Base-by-base conservation (phyloP, 1,140 invertebrate species). In the Drosophila bipectinata region DNA sequence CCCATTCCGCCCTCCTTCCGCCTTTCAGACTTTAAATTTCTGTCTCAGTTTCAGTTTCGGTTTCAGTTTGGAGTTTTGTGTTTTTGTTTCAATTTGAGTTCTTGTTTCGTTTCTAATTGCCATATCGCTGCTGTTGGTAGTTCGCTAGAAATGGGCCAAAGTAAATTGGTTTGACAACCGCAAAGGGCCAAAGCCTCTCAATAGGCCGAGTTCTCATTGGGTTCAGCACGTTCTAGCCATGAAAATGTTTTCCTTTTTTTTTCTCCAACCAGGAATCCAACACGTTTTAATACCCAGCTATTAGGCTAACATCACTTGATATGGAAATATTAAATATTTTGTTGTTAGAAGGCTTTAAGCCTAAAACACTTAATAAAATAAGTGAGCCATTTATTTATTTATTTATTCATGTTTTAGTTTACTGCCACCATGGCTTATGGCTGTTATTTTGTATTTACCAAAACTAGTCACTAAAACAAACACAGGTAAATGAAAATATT, bases 141-240 rank as follows among this genome's bases (percentile, higher is more conserved):
- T 32, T 56, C 63, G 58, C 47, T 57, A 39, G 39, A 44, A 55
- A 24, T 47, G 71, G 57, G 41, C 14, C 51, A 32, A 56, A 47
- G 68, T 79, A 80, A 80, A 80, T 82, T 80, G 78, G 78, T 82
- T 72, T 80, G 78, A 74, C 52, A 74, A 64, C 72, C 60, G 58
- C 60, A 64, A 56, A 32, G 58, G 59, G 51, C 37, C 34, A n/a
- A 37, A 39, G 21, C 28, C 44, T 45, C 41, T 34, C 48, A 32
- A 55, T 69, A 69, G 66, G 63, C 66, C 41, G 30, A 9, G 21
- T 57, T 39, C 9, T 7, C n/a, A 6, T 52, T 10, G 10, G 24
- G 32, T 39, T 72, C 53, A 67, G 72, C 72, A 75, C 72, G 72
- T 75, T 59, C 41, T 9, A 34, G 49, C 49, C 72, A 75, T 75